Evolutionary conservation across 2,113 vertebrate species (phyloP).

Genomic region (Sigmodon hispidus): DNA sequence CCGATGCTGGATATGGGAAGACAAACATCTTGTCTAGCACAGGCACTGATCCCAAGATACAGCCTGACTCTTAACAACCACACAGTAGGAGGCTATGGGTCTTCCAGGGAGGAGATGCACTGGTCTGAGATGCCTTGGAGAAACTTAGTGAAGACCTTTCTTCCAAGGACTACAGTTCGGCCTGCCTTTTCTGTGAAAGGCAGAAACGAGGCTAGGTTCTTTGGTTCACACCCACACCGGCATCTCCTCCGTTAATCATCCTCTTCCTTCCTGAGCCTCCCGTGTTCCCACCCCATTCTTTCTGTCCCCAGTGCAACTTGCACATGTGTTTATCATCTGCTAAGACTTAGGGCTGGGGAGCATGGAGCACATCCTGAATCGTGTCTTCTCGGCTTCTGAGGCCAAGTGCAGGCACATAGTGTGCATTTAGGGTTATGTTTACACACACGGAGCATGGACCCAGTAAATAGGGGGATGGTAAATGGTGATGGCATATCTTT

Average conservation of each 20-base stretch:
- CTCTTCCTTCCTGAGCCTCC: background rate
- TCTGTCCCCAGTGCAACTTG: background rate
- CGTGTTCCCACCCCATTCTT: background rate
- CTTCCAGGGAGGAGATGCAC: background rate
- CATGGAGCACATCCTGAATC: background rate
- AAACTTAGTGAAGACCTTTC: background rate
- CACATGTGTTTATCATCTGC: background rate
- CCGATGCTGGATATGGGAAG: background rate
- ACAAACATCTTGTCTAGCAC: background rate
- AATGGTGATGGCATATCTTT: background rate
- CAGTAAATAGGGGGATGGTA: background rate
- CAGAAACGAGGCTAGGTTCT: conserved; percentile 23
- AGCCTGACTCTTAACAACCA: background rate
- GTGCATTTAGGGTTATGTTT: background rate
- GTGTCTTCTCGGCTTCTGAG: background rate
- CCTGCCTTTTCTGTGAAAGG: background rate
- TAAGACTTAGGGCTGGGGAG: background rate
- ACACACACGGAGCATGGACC: background rate
- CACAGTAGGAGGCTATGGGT: background rate
- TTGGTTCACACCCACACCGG: background rate
- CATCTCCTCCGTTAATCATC: background rate
- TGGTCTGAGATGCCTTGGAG: background rate
- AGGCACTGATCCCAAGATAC: background rate
- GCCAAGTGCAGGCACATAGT: background rate
- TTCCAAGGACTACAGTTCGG: background rate